phyloP scores from a whole-genome alignment of 1,140 invertebrate genomes.

The Agrypnia vestita region DNA sequence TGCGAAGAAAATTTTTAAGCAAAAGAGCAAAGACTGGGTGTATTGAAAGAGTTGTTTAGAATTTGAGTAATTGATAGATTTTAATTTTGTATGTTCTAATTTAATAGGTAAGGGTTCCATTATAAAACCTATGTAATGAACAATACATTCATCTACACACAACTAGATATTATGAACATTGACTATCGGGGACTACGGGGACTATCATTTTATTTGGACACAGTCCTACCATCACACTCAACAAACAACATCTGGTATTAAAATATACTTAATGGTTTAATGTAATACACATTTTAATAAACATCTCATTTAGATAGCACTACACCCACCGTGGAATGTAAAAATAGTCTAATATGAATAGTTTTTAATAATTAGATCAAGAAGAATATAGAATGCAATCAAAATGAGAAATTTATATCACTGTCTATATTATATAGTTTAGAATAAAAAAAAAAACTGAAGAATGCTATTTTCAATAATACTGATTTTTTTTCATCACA shows the following conservation, averaged over 20 bases:
- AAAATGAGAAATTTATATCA: too few species aligned
- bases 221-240: conserved; percentile 32
- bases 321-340: too few species aligned
- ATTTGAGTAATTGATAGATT: neutral
- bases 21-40: conserved; percentile 18
- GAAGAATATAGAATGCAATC: too few species aligned
- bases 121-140: conserved; percentile 17
- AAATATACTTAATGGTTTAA: conserved; percentile 26
- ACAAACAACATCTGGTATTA: conserved; percentile 16
- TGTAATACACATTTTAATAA: neutral
- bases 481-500: too few species aligned
- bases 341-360: too few species aligned
- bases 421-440: too few species aligned
- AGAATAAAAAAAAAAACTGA: too few species aligned
- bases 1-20: too few species aligned
- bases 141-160: conserved; percentile 26
- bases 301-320: neutral
- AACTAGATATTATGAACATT: neutral
- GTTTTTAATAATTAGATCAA: too few species aligned
- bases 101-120: neutral
- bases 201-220: conserved; percentile 6
- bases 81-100: neutral
- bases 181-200: neutral
- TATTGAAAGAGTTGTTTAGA: neutral
- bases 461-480: too few species aligned